Percentiles rank a stretch among this genome's conserved stretches.
Evolutionary conservation across 2,888 invertebrate genomes (phyloP).

Genomic region (Parnassius mnemosyne): DNA sequence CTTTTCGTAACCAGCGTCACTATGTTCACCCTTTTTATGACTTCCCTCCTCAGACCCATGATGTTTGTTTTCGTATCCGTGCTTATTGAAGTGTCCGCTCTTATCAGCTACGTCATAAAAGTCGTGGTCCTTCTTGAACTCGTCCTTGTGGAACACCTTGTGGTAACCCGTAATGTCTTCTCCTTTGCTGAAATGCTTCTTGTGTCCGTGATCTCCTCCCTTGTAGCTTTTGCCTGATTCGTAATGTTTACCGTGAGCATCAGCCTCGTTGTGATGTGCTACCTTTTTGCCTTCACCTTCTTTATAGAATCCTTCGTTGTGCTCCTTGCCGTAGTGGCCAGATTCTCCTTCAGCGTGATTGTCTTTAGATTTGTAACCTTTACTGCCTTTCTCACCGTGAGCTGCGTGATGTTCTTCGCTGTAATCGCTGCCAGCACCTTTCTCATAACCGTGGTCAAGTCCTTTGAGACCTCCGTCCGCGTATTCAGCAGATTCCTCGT

Average conservation of each 20-base stretch:
- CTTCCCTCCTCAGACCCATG: constrained; percentile 79
- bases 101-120: constrained; percentile 87
- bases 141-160: constrained; percentile 87
- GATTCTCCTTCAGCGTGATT: constrained; percentile 79
- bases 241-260: constrained; percentile 78
- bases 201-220: constrained; percentile 80
- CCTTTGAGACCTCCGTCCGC: constrained; percentile 38
- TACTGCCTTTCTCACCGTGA: constrained; percentile 78
- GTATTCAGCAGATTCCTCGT: constrained; percentile 45
- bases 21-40: constrained; percentile 78
- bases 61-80: constrained; percentile 78
- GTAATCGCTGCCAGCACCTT: constrained; percentile 73
- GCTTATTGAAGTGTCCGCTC: constrained; percentile 83
- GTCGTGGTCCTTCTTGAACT: constrained; percentile 88
- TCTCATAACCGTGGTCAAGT: constrained; percentile 42
- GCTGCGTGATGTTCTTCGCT: constrained; percentile 69
- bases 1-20: constrained; percentile 75
- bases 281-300: constrained; percentile 78
- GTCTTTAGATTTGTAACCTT: constrained; percentile 76
- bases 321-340: constrained; percentile 77
- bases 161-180: constrained; percentile 86
- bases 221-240: constrained; percentile 74
- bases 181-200: constrained; percentile 84
- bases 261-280: constrained; percentile 76
- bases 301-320: constrained; percentile 75